Evolutionary conservation across 2,888 invertebrate genomes (phyloP).

Genomic region (Tetramorium bicarinatum): DNA sequence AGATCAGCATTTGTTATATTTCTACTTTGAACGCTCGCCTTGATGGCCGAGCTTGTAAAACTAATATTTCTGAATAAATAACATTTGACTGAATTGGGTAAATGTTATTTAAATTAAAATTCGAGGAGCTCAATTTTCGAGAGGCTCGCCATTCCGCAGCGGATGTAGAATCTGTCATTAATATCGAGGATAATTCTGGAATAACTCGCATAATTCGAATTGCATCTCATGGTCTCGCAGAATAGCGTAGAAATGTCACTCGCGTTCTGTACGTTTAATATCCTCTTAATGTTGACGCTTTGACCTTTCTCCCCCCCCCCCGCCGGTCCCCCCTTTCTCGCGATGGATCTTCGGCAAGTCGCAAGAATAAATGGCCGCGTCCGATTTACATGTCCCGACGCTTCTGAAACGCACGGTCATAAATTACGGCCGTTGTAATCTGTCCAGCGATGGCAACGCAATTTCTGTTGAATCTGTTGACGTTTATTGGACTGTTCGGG

Average conservation of each 20-base stretch:
- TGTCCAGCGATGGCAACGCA: conserved; percentile 50
- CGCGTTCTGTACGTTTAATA: conserved; percentile 12
- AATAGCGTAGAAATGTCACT: background rate
- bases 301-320: conserved; percentile 10
- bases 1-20: background rate
- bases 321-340: background rate
- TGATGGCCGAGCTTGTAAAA: background rate
- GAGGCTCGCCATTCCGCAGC: conserved; percentile 5
- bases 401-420: conserved; percentile 50
- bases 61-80: background rate
- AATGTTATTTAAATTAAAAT: conserved; percentile 6
- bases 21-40: background rate
- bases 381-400: conserved; percentile 30
- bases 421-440: conserved; percentile 61
- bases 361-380: conserved; percentile 34
- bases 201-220: conserved; percentile 24
- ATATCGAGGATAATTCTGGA: conserved; percentile 9
- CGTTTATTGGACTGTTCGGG: conserved; percentile 63
- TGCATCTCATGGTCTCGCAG: background rate
- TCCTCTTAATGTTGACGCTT: background rate
- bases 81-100: background rate
- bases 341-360: conserved; percentile 44
- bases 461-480: conserved; percentile 66
- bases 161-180: conserved; percentile 1
- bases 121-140: conserved; percentile 18